phyloP scores from a whole-genome alignment of 2,797 vertebrate genomes.

The Paedocypris micromegethes region DNA sequence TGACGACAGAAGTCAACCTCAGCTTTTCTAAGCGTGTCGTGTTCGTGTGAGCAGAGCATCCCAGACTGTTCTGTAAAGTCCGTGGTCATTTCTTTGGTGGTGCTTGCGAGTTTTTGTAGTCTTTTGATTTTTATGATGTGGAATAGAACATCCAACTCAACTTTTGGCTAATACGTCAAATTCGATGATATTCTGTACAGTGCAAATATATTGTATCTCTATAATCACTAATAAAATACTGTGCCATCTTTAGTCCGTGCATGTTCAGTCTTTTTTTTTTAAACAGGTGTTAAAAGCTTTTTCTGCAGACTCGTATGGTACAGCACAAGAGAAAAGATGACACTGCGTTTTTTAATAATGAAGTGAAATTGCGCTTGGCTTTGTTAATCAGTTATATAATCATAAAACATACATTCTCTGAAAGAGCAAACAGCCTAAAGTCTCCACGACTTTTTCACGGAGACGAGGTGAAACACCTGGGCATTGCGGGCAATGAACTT shows the following conservation, averaged over 20 bases:
- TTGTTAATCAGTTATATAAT: conserved; percentile 8
- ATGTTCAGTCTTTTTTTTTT: no score
- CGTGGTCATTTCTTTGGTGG: conserved; percentile 97
- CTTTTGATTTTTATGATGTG: conserved; percentile 81
- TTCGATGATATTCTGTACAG: conserved; percentile 69
- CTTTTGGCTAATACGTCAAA: conserved; percentile 84
- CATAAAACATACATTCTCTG: conserved; percentile 2
- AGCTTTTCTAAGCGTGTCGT: conserved; percentile 89
- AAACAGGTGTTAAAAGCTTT: no score
- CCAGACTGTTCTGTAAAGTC: conserved; percentile 93
- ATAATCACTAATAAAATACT: conserved; percentile 92
- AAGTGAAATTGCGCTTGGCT: no score
- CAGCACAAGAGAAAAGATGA: no score
- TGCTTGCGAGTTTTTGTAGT: conserved; percentile 95
- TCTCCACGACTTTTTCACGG: not conserved
- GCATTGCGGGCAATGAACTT: conserved; percentile 12
- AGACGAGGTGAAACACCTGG: no score
- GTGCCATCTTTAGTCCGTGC: conserved; percentile 74
- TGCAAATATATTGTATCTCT: conserved; percentile 88
- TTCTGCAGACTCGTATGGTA: no score
- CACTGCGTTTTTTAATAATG: no score
- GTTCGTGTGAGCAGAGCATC: conserved; percentile 93
- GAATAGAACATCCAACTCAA: conserved; percentile 85
- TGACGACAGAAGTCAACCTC: conserved; percentile 88
- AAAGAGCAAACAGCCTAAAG: not conserved